Percentiles rank a stretch among this genome's conserved stretches.
These are phyloP conservation scores for Bactericera cockerelli DNA, from an alignment of 1,140 invertebrate species.

Conservation along the genomic window DNA sequence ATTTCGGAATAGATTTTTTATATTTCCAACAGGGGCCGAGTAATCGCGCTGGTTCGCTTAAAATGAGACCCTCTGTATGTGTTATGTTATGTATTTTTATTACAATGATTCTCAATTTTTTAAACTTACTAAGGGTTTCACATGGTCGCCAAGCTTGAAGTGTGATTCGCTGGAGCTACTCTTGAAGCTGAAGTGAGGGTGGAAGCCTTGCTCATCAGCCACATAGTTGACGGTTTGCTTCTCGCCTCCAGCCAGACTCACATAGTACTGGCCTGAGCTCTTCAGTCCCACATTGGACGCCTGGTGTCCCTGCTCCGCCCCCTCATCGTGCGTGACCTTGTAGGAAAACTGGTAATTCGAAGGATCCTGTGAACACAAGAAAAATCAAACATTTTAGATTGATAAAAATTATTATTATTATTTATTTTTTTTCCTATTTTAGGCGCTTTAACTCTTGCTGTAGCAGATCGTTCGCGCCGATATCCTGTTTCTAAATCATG, in stretches of 20 bases:
- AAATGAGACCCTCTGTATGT: too few relatives aligned
- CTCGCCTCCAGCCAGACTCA: background rate
- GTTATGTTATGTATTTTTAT: too few relatives aligned
- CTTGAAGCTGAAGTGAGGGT: background rate
- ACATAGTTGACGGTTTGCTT: background rate
- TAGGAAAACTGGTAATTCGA: background rate
- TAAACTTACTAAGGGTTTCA: background rate
- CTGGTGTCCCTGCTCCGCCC: background rate
- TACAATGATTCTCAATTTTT: too few relatives aligned
- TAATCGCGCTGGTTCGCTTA: too few relatives aligned
- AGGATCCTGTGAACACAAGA: background rate
- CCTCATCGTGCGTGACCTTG: background rate
- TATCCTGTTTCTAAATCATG: too few relatives aligned
- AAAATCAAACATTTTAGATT: too few relatives aligned
- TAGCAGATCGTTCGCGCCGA: too few relatives aligned
- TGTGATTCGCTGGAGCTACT: background rate
- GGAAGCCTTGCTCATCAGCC: background rate
- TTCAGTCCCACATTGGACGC: background rate
- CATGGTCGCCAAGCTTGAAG: background rate
- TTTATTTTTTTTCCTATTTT: too few relatives aligned
- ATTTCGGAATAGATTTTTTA: too few relatives aligned
- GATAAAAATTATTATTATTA: too few relatives aligned
- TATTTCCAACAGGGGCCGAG: too few relatives aligned
- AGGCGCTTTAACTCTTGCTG: too few relatives aligned
- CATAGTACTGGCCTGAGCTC: background rate